phyloP scores from a whole-genome alignment of 1,140 invertebrate species.

The Wasmannia auropunctata region DNA sequence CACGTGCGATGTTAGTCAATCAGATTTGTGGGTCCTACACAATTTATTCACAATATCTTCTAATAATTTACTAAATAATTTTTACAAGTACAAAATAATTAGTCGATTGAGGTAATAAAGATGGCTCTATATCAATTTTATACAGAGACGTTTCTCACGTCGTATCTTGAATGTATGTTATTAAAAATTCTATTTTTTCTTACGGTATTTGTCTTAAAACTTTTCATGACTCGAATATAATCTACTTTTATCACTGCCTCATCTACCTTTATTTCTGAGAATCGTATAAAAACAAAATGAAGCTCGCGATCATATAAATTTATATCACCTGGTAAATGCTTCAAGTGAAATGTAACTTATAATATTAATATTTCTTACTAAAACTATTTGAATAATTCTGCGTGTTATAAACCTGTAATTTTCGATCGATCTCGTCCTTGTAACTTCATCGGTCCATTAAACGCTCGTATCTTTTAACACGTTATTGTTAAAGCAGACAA shows the following conservation, averaged over 20 bases:
- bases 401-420: slow-evolving; percentile 10
- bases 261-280: background rate
- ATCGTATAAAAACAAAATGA: slow-evolving; percentile 13
- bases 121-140: background rate
- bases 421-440: slow-evolving; percentile 27
- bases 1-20: background rate
- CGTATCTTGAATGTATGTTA: background rate
- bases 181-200: slow-evolving; percentile 20
- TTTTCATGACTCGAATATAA: slow-evolving; percentile 22
- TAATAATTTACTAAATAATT: background rate
- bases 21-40: background rate
- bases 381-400: background rate
- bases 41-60: background rate
- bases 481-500: slow-evolving; percentile 35
- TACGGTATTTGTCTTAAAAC: slow-evolving; percentile 32
- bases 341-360: background rate
- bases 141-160: background rate
- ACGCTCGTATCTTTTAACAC: slow-evolving; percentile 38
- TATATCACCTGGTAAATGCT: background rate
- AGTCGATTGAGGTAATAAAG: background rate
- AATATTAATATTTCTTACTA: slow-evolving; percentile 1
- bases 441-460: slow-evolving; percentile 41
- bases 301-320: background rate
- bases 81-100: background rate
- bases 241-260: slow-evolving; percentile 6